Evolutionary conservation across 1,140 invertebrate genomes (phyloP), one percentile per base, ranked within the genome.

Genomic region (Drosophila mojavensis): DNA sequence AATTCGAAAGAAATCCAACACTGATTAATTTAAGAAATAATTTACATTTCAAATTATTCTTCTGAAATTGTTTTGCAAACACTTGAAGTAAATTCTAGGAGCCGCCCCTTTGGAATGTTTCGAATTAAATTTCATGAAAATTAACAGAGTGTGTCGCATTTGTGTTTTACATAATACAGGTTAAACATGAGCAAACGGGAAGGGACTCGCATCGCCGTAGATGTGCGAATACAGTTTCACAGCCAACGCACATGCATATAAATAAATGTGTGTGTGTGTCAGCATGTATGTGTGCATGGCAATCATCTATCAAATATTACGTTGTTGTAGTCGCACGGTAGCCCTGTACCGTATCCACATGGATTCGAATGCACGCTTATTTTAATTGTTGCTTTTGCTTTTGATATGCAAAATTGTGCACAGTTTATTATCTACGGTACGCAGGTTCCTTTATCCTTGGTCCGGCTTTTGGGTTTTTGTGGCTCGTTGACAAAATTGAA

Each of bases 391-490:
- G 78, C 75, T 72, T 69, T 86, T 85, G 75, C 79, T 81, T 82
- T 81, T 88, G 79, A 86, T 82, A 88, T 86, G 83, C 79, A 88
- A 88, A 86, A 86, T 86, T 83, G 78, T 88, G 79, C 83, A 79
- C 76, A 79, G 79, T 88, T 77, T 83, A 88, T 88, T 85, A 88
- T 79, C 83, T 67, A 77, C 76, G 73, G 65, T 59, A 73, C 70
- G 76, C 62, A 58, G 81, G 58, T 68, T 67, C 62, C 39, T 59
- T 71, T 69, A 59, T 48, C 56, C 47, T 62, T 67, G 33, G 41
- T 53, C 30, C 60, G 43, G 41, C 47, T 36, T 28, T 51, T 61
- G 43, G 30, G 13, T 28, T 65, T 39, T 60, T 17, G 43, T 66
- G 72, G 72, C 65, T 78, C 55, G 48, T 71, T 75, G 66, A 71